Evolutionary conservation across 1,140 invertebrate genomes (phyloP), one percentile per base, ranked within the genome.

Genomic region (Drosophila nigrodunni): DNA sequence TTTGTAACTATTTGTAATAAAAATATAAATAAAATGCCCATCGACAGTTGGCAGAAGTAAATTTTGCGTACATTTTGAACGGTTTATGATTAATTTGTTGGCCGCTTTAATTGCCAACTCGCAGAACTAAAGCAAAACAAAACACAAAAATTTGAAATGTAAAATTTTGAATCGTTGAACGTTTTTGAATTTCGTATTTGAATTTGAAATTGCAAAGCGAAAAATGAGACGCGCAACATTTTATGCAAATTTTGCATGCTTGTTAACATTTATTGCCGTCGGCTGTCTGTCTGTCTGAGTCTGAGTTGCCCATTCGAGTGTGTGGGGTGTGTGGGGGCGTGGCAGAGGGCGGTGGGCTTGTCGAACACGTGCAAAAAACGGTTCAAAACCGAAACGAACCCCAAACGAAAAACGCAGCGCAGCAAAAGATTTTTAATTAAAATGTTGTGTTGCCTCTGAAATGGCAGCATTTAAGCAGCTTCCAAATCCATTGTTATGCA

Each of bases 181-280:
- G 59, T 67, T 57, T 68, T 54, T 11, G 39, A 72, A 46, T 57
- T 68, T 54, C 18, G 39, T 66, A 46, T 73, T 74, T 60, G 34
- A 61, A 62, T 71, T 71, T 64, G 59, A 49, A 61, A 47, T 13
- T 10, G 7, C 7, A 43, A 67, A 9, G 34, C 34, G 49, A 64
- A 58, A 64, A 57, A 62, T 55, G 66, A 75, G 73, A 78, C 55
- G 66, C 73, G 73, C 73, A 30, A 67, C 69, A 77, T 59, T 71
- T 76, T 78, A 78, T 78, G 77, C 74, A 76, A 78, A 78, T 78
- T 67, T 68, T 8, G 52, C 44, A 70, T 68, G 74, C 58, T 78
- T 76, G 77, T 78, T 78, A 76, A 76, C 74, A 78, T 78, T 78
- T 78, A 78, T 76, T 68, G 77, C 74, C 67, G 61, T 10, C 64